Evolutionary conservation across 2,797 vertebrate species (phyloP), one percentile per base, ranked within the genome.

Genomic region (Channa striata): DNA sequence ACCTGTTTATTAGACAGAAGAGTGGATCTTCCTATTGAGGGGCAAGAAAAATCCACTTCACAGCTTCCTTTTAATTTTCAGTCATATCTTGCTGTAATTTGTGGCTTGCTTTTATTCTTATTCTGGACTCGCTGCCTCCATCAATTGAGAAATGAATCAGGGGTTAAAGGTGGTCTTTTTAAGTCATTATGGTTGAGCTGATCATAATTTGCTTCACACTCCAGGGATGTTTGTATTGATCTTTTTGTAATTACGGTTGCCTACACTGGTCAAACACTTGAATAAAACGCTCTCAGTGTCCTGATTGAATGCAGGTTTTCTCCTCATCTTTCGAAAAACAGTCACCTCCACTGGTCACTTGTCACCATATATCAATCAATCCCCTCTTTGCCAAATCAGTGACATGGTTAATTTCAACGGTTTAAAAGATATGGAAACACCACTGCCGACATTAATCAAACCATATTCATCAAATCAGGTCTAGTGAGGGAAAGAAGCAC

Each of bases 391-490:
- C 6, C 4, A 30, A 30, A 69, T 67, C 46, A 12, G 33, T 67
- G 52, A 54, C n/a, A 49, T 52, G 56, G 43, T 51, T 62, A 69
- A 87, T 68, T 70, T 70, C 34, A 71, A n/a, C 51, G 50, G 50
- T 47, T 54, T 20, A 13, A 46, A 81, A 77, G 59, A 76, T 79
- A 68, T 69, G 36, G 60, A 77, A 82, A 80, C 43, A 74, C 65
- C 8, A 58, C 74, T 58, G 42, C 69, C 77, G 81, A 82, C 81
- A 78, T 82, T 83, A 83, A 89, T 92, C 85, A 87, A 83, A 86
- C 80, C 77, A 74, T 85, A 88, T 91, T 93, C 87, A 87, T 90
- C 86, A 91, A 81, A 90, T 90, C 88, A 80, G 64, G 84, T 82
- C 90, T 90, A 69, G 81, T 52, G 86, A 88, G 89, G 72, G 66